Evolutionary conservation across 2,797 vertebrate species (phyloP).

Genomic region (Sebastes cheni): DNA sequence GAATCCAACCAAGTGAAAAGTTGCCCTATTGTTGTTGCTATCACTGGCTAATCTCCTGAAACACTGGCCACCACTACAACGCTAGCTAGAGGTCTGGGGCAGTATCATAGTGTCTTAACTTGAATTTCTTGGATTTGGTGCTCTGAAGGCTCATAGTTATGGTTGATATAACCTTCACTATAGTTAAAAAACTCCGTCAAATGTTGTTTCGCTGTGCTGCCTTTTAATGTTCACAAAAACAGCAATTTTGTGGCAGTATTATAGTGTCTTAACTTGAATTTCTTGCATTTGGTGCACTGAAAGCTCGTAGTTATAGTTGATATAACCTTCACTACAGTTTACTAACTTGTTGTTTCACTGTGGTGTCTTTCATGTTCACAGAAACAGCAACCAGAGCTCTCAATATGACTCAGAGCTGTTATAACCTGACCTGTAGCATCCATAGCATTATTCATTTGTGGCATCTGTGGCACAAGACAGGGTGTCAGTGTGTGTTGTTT

Average conservation of each 20-base stretch:
- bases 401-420: background rate
- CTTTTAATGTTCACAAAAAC: background rate
- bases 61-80: background rate
- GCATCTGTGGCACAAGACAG: background rate
- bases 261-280: background rate
- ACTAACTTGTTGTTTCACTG: background rate
- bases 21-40: background rate
- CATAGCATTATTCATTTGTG: background rate
- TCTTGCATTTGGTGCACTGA: background rate
- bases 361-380: background rate
- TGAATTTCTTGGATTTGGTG: too few species aligned
- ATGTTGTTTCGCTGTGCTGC: background rate
- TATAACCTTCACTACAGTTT: background rate
- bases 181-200: background rate
- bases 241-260: background rate
- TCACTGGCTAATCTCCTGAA: background rate
- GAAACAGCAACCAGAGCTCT: background rate
- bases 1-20: conserved; percentile 19
- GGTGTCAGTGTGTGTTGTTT: background rate
- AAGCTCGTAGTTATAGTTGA: background rate
- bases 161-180: background rate
- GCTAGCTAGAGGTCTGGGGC: background rate
- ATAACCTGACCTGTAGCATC: background rate
- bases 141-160: background rate
- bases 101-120: background rate